phyloP scores from a whole-genome alignment of 2,113 vertebrate genomes.

The Gymnobelideus leadbeateri region DNA sequence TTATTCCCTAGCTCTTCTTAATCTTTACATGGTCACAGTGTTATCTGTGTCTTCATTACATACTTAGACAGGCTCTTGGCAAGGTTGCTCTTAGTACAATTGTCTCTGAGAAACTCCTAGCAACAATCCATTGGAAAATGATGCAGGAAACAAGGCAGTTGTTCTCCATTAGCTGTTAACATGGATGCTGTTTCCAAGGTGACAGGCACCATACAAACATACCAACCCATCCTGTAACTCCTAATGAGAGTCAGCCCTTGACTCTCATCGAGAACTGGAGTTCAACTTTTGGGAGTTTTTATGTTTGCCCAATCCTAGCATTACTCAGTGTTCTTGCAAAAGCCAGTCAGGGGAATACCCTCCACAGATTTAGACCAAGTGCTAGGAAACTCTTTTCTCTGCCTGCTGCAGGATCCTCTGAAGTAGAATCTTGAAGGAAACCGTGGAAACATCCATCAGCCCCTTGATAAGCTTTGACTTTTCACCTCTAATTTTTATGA shows the following conservation, averaged over 20 bases:
- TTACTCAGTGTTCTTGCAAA: conserved; percentile 14
- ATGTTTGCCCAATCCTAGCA: background rate
- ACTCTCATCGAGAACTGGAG: background rate
- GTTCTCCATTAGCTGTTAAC: background rate
- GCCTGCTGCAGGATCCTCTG: background rate
- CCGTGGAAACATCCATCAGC: background rate
- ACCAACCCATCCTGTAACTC: background rate
- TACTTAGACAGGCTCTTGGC: background rate
- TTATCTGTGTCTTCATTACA: background rate
- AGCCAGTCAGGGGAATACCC: conserved; percentile 12
- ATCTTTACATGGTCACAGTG: background rate
- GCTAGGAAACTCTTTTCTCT: conserved; percentile 37
- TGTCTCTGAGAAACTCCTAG: conserved; percentile 23
- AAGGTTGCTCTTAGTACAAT: conserved; percentile 21
- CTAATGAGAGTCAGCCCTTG: background rate
- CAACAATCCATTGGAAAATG: background rate
- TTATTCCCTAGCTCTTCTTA: background rate
- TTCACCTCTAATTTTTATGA: conserved; percentile 30
- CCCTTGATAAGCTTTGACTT: conserved; percentile 19
- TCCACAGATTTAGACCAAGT: background rate
- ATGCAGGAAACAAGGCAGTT: background rate
- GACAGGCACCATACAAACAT: background rate
- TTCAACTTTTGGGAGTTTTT: background rate
- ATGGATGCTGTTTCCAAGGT: background rate
- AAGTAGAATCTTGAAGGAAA: background rate